Evolutionary conservation across 2,797 vertebrate species (phyloP).

Genomic region (Amblyraja radiata): DNA sequence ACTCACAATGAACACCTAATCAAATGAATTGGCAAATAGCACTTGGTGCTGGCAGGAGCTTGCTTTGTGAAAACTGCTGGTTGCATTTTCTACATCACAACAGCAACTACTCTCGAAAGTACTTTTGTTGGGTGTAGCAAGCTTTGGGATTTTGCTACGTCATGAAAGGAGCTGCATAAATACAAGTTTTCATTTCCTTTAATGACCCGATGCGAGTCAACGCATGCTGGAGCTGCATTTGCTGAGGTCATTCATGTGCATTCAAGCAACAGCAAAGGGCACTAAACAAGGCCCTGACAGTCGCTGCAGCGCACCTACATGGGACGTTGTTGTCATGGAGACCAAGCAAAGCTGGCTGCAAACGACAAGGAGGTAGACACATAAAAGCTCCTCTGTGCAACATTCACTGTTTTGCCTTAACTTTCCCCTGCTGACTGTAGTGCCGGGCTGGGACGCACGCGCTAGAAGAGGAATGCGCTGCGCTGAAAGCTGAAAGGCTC

Average conservation of each 20-base stretch:
- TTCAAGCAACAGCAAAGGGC: not conserved
- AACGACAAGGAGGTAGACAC: conserved; percentile 7
- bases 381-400: not conserved
- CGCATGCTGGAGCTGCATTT: not conserved
- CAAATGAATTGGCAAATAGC: not conserved
- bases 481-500: conserved; percentile 8
- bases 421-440: not conserved
- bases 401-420: not conserved
- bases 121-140: not conserved
- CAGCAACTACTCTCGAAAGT: not conserved
- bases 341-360: not conserved
- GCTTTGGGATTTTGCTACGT: not conserved
- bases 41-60: not conserved
- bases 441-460: not conserved
- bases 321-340: not conserved
- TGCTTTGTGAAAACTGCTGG: not conserved
- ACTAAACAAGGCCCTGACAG: not conserved
- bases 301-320: not conserved
- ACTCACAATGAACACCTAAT: not conserved
- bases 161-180: not conserved
- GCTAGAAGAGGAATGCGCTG: not conserved
- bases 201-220: not conserved
- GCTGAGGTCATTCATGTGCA: not conserved
- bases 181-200: not conserved
- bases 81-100: not conserved